These are phyloP conservation scores for Gobio occitaniae DNA, from an alignment of 2,797 vertebrate genomes.

Conservation along the genomic window DNA sequence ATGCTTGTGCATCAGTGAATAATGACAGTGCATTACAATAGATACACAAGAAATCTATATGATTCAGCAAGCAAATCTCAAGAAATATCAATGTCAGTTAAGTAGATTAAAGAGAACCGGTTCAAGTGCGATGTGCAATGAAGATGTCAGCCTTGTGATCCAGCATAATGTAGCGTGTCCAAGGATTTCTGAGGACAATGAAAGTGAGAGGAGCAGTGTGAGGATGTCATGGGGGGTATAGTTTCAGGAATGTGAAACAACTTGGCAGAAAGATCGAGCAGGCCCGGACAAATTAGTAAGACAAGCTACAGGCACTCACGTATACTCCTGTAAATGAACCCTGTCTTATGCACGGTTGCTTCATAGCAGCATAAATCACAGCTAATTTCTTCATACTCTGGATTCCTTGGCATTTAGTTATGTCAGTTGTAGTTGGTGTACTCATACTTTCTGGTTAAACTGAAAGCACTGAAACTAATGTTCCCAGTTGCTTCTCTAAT, in stretches of 20 bases:
- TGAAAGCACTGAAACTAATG: neutral
- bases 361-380: conserved; percentile 18
- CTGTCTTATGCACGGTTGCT: conserved; percentile 1
- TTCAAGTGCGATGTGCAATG: neutral
- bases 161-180: neutral
- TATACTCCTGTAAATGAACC: conserved; percentile 9
- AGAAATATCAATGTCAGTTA: neutral
- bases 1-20: neutral
- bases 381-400: conserved; percentile 7
- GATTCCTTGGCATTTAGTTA: neutral
- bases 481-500: neutral
- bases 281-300: conserved; percentile 13
- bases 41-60: neutral
- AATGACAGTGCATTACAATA: neutral
- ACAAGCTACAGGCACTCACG: conserved; percentile 9
- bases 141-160: neutral
- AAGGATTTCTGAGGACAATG: conserved; percentile 19
- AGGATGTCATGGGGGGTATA: conserved; percentile 33
- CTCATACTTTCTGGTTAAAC: neutral
- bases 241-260: conserved; percentile 44
- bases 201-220: conserved; percentile 14
- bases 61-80: neutral
- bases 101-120: neutral
- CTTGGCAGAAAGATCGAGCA: conserved; percentile 27
- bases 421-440: neutral